phyloP scores from a whole-genome alignment of 2,888 invertebrate species.

The Deladenus siricidicola region DNA sequence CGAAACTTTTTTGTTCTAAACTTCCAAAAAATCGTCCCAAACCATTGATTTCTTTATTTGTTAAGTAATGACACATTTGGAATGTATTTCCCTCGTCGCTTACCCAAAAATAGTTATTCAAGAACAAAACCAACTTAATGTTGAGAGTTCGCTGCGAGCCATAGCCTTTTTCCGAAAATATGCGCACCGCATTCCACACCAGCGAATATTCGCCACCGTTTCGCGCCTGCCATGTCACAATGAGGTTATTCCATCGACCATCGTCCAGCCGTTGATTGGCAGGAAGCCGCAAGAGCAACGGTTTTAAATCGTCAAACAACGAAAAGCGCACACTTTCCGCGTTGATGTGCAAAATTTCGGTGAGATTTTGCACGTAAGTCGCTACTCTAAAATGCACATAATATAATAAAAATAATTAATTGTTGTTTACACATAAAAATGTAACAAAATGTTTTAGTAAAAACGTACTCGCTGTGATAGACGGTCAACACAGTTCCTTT shows the following conservation, averaged over 20 bases:
- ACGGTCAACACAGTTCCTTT: slow-evolving; percentile 84
- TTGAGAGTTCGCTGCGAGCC: slow-evolving; percentile 73
- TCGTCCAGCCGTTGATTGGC: slow-evolving; percentile 66
- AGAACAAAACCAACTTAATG: slow-evolving; percentile 65
- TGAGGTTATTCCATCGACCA: slow-evolving; percentile 75
- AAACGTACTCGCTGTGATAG: slow-evolving; percentile 68
- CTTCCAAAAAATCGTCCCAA: too few relatives aligned
- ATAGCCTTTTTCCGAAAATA: slow-evolving; percentile 81
- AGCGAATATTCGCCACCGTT: slow-evolving; percentile 72
- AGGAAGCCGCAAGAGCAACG: slow-evolving; percentile 33
- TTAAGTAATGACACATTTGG: too few relatives aligned
- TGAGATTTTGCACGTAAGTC: slow-evolving; percentile 66
- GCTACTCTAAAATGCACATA: slow-evolving; percentile 58
- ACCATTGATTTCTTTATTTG: too few relatives aligned
- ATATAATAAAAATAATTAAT: neutral
- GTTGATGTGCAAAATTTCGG: slow-evolving; percentile 79
- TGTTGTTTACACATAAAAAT: neutral
- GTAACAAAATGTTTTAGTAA: too few relatives aligned
- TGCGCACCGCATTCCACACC: slow-evolving; percentile 88
- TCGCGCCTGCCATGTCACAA: slow-evolving; percentile 80
- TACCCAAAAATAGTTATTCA: neutral
- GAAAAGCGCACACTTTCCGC: slow-evolving; percentile 86
- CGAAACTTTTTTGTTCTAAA: neutral
- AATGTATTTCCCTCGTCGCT: slow-evolving; percentile 4
- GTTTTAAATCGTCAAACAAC: slow-evolving; percentile 66